Base-by-base conservation (phyloP, 2,888 invertebrate genomes). In the Zele albiditarsus region DNA sequence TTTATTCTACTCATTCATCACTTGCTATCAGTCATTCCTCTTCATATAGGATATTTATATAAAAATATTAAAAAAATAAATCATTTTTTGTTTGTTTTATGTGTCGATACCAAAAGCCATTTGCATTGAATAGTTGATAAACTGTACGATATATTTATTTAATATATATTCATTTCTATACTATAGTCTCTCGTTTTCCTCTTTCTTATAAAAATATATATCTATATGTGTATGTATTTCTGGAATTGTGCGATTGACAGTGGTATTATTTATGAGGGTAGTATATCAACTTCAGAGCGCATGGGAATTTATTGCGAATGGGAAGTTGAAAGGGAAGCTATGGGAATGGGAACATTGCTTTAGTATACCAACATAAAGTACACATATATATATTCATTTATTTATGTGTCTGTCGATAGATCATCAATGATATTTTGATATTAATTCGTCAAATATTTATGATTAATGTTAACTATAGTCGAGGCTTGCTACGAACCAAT, bases 401-500 rank as follows among this genome's bases (percentile, higher is more conserved):
- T 69, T 27, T 31, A 57, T 53, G 57, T 28, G 20, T 57, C n/a
- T 31, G 4, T 57, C 20, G 49, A 31, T 69, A 57, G 23, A 33
- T 57, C 68, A 69, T 69, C 28, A 28, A 27, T 46, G 31, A 69
- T 57, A 62, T 28, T 63, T 46, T n/a, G 31, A 63, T 49, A 63
- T 71, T 63, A 49, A 65, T 66, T 53, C 25, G 27, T 65, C 20
- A 25, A 31, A 46, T 73, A 12, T 67, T 67, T 57, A 12, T 73
- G 65, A 76, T 77, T 71, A 72, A 74, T 66, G 49, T 38, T 63
- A 28, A 49, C 65, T 69, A 76, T 69, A 70, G 74, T 60, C 70
- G 67, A 28, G 75, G 71, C n/a, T 53, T 53, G 23, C 1, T 53
- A 53, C n/a, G n/a, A 23, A 46, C 58, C 71, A 65, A 71, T 75